Base-by-base conservation (phyloP, 92 coral and sea anemone genomes). In the Montipora capitata region DNA sequence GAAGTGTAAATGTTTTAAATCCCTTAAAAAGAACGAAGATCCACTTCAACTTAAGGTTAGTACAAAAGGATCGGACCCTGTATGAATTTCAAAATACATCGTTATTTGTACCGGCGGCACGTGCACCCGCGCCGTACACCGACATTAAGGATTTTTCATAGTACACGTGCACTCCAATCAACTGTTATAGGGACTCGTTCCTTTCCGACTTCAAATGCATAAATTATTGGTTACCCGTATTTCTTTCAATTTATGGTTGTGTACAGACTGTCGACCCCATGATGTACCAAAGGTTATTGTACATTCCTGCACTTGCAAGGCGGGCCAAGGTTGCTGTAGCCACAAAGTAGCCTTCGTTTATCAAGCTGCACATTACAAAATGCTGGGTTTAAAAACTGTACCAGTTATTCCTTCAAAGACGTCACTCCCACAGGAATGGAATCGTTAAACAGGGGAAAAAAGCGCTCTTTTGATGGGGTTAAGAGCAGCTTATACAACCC, bases 401-500 rank as follows among this genome's bases (percentile, higher is more conserved):
- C 27, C 27, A 20, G 0, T 76, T 72, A 27, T 83, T 18, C 85
- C 89, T 35, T 89, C 89, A 35, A 89, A 89, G 74, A 89, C 93
- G 27, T 20, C 27, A 20, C 27, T 20, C 27, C 27, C 27, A 20
- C 27, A 20, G 27, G 27, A 20, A 20, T 20, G 27, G 27, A 20
- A 20, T 20, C 27, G 27, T 20, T 20, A 20, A 20, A 20, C 27
- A 20, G 27, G 27, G 27, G 27, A 1, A 20, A 20, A 20, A 20
- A 20, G 27, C 27, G 27, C 27, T 20, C 1, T 20, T 20, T 20
- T 20, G 27, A 0, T 20, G 27, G 27, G 27, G 0, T 20, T 20
- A 20, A 20, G 27, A 20, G 27, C 27, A 20, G 27, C 27, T 20
- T 20, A 20, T 20, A 20, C 27, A 20, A 20, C 27, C 27, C 0